A percentile compares a stretch with the other conserved stretches of the same genome.
Evolutionary conservation across 2,888 invertebrate genomes (phyloP).

Genomic region (Clunio marinus): DNA sequence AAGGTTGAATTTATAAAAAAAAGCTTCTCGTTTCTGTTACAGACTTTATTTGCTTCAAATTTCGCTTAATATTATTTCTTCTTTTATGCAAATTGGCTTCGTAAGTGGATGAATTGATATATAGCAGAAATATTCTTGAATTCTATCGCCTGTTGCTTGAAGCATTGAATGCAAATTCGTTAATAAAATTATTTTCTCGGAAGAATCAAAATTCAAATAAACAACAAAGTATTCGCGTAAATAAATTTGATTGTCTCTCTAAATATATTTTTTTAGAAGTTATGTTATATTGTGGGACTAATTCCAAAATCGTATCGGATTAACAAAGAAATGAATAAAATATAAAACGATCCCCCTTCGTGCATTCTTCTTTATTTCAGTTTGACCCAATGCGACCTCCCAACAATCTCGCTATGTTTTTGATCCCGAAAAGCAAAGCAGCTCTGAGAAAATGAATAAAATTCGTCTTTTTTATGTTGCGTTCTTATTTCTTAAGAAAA

Average conservation of each 20-base stretch:
- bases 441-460: neutral
- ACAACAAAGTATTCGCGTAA: neutral
- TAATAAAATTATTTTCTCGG: neutral
- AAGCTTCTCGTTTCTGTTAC: neutral
- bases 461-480: neutral
- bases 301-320: too few species aligned
- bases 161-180: constrained; percentile 9
- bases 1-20: neutral
- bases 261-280: too few species aligned
- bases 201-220: neutral
- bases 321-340: neutral
- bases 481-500: neutral
- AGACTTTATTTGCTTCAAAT: too few species aligned
- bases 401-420: neutral
- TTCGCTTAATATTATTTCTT: neutral
- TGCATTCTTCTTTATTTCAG: neutral
- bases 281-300: too few species aligned
- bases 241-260: neutral
- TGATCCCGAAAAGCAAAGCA: neutral
- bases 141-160: neutral
- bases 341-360: constrained; percentile 13
- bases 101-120: constrained; percentile 4
- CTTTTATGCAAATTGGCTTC: constrained; percentile 2
- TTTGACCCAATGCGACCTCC: constrained; percentile 18
- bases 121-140: neutral